Percentiles rank a stretch among this genome's conserved stretches.
These are phyloP conservation scores for Wasmannia auropunctata DNA, from an alignment of 1,140 invertebrate genomes.

Conservation along the genomic window DNA sequence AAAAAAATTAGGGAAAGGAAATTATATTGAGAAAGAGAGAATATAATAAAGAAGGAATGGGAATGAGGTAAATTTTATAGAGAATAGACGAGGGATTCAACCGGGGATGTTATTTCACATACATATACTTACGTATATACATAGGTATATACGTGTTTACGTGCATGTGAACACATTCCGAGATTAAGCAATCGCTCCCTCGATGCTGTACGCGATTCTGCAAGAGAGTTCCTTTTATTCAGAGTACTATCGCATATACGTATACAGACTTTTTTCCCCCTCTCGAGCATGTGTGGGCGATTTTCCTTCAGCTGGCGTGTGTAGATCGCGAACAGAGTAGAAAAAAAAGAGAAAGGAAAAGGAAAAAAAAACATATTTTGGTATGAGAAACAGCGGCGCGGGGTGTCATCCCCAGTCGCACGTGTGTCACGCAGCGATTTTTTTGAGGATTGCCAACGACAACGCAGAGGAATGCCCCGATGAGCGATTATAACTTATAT, in stretches of 20 bases:
- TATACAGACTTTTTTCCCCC: constrained; percentile 38
- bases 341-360: background rate
- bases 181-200: constrained; percentile 56
- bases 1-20: constrained; percentile 16
- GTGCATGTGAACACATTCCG: constrained; percentile 28
- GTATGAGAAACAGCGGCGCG: background rate
- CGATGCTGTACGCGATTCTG: constrained; percentile 63
- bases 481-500: constrained; percentile 31
- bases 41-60: background rate
- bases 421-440: constrained; percentile 7
- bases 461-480: constrained; percentile 39
- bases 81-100: constrained; percentile 17
- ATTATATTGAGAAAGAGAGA: background rate
- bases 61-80: constrained; percentile 40
- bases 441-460: constrained; percentile 30
- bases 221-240: constrained; percentile 67
- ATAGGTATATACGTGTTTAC: background rate
- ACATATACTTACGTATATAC: background rate
- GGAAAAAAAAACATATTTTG: background rate
- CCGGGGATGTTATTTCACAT: constrained; percentile 40
- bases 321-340: background rate
- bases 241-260: constrained; percentile 23
- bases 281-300: constrained; percentile 42
- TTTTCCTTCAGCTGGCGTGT: constrained; percentile 48
- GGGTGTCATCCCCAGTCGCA: background rate